Base-by-base conservation (phyloP, 2,888 invertebrate genomes). In the Rambutsinella grinnellia region DNA sequence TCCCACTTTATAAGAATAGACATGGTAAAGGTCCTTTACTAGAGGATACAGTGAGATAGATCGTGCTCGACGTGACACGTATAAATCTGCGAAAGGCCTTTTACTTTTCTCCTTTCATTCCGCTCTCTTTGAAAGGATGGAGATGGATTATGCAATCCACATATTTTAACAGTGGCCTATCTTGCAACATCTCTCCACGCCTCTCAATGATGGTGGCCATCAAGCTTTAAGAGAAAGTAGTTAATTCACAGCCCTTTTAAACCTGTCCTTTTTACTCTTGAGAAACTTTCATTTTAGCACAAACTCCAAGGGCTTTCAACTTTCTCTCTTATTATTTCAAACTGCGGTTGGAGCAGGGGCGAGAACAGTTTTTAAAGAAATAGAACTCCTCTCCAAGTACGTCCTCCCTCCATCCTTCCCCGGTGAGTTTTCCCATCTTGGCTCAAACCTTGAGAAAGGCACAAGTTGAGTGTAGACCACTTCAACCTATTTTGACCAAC, bases 251-350 rank as follows among this genome's bases (percentile, higher is more conserved):
- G n/a, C n/a, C n/a, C n/a, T n/a, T n/a, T n/a, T n/a, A n/a, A n/a
- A n/a, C n/a, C n/a, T n/a, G n/a, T n/a, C n/a, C n/a, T n/a, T n/a
- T n/a, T n/a, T n/a, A n/a, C n/a, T n/a, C n/a, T n/a, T n/a, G n/a
- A 60, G 54, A 70, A 62, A 62, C 71, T 71, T 71, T 63, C 62
- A 56, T 57, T 72, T 63, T 26, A 65, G 63, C 71, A 72, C 71
- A 58, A 63, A 71, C 71, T 19, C 15, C 3, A 53, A 47, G 68
- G 54, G 49, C 56, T 46, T 71, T 71, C 57, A 56, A 71, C 53
- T 65, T 72, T 65, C 15, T 10, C 54, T 65, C n/a, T 65, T 65
- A 65, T 65, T 65, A 65, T 72, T 56, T 68, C 36, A 65, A 65
- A 53, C 36, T 65, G 65, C 23, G 65, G 44, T 65, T 36, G 54